Evolutionary conservation across 2,888 invertebrate genomes (phyloP), one percentile per base, ranked within the genome.

Genomic region (Ligdia adustata): DNA sequence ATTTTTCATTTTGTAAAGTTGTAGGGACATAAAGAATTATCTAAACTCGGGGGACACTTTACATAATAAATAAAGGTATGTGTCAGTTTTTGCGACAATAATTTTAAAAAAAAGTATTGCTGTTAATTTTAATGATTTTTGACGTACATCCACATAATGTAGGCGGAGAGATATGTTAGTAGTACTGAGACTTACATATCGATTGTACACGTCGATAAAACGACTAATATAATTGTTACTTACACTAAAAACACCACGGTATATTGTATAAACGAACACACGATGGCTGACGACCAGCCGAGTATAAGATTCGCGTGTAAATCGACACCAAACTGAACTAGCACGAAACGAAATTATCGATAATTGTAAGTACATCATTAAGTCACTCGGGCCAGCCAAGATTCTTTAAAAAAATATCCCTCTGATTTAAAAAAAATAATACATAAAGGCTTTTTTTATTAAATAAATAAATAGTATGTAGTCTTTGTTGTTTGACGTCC

Each of bases 251-350:
- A 38, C 38, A 48, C 34, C 41, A 37, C 35, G 33, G 18, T 49
- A 48, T 43, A 46, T 42, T 57, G 55, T 58, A 58, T 45, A 49
- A 53, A 38, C 51, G 53, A 57, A 52, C 51, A 58, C 52, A 52
- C 45, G 20, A 27, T 9, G 29, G 33, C 50, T 37, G 42, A 34
- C 15, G 20, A 7, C 27, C 43, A 40, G 46, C 50, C 48, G 49
- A 48, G 43, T 55, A 51, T 42, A 53, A 48, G 20, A 41, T 31
- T 40, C 29, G 15, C 16, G 9, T 9, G 12, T 26, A 20, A 27
- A 43, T 35, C 44, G 26, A 24, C 34, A 43, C 9, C 32, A 14
- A 38, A 20, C 9, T n/a, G 13, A 35, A 40, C 29, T 11, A 7
- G 26, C 12, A 2, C 2, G 7, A 3, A 34, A 37, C 29, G 1